Evolutionary conservation across 2,888 invertebrate species (phyloP).

Genomic region (Drosophila infuscata): DNA sequence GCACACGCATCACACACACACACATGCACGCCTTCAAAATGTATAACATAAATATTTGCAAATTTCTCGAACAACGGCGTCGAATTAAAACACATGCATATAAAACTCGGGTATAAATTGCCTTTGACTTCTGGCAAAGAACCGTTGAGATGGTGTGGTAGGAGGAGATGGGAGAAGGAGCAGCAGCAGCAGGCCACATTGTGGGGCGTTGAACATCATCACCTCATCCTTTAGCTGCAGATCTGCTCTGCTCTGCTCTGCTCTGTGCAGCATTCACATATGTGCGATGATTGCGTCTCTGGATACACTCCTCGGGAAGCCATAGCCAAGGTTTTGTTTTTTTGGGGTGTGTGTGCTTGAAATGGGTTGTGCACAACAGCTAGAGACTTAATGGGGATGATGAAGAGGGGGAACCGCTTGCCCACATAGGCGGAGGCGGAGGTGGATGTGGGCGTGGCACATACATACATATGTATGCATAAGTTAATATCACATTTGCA

Average conservation of each 20-base stretch:
- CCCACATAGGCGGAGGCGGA: slow-evolving; percentile 28
- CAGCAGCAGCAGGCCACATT: slow-evolving; percentile 22
- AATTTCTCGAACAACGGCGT: slow-evolving; percentile 56
- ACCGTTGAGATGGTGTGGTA: slow-evolving; percentile 10
- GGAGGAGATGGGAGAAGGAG: background rate
- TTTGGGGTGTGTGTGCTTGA: slow-evolving; percentile 73
- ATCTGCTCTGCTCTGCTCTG: background rate
- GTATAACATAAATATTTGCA: slow-evolving; percentile 73
- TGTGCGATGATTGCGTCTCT: slow-evolving; percentile 37
- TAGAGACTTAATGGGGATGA: slow-evolving; percentile 28
- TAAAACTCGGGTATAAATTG: slow-evolving; percentile 56
- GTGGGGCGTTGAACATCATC: slow-evolving; percentile 74
- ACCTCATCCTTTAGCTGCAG: slow-evolving; percentile 67
- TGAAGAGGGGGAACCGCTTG: background rate
- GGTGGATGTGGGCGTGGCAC: slow-evolving; percentile 51
- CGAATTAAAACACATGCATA: slow-evolving; percentile 63
- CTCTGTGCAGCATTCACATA: slow-evolving; percentile 25
- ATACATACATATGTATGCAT: slow-evolving; percentile 35
- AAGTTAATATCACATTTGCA: slow-evolving; percentile 44
- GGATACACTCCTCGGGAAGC: slow-evolving; percentile 10
- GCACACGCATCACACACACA: slow-evolving; percentile 14
- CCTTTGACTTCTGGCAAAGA: slow-evolving; percentile 65
- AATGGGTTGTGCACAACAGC: slow-evolving; percentile 29
- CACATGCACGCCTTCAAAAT: slow-evolving; percentile 66
- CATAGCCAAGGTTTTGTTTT: slow-evolving; percentile 37